Evolutionary conservation across 2,113 vertebrate species (phyloP).

Genomic region (Phoenicopterus ruber): DNA sequence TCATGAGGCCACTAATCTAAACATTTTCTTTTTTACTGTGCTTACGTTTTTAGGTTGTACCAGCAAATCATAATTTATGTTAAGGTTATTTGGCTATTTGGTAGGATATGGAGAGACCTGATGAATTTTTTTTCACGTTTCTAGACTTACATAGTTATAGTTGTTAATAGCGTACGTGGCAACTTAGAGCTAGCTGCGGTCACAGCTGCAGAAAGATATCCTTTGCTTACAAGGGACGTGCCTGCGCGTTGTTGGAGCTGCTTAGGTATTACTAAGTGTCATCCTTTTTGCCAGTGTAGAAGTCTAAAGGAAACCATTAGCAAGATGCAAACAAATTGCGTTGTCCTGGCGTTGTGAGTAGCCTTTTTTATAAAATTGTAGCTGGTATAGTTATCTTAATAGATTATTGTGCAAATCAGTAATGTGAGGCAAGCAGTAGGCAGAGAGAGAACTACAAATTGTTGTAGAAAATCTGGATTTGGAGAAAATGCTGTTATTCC

Average conservation of each 20-base stretch:
- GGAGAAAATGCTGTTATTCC: not conserved
- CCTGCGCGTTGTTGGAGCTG: not conserved
- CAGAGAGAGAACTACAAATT: not conserved
- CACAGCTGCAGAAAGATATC: not conserved
- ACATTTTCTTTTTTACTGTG: not conserved
- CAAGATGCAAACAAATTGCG: not conserved
- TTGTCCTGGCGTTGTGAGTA: not conserved
- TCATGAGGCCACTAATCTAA: not conserved
- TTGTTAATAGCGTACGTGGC: accelerated
- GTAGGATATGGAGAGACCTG: not conserved
- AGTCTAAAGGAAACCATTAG: not conserved
- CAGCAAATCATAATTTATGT: not conserved
- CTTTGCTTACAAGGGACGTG: not conserved
- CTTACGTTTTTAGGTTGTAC: not conserved
- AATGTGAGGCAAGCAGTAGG: not conserved
- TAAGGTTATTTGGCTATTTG: not conserved
- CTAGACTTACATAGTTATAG: not conserved
- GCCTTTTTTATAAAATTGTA: not conserved
- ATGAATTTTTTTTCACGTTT: not conserved
- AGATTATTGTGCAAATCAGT: not conserved
- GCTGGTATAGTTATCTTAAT: not conserved
- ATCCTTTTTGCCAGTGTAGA: not conserved
- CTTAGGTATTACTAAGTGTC: not conserved
- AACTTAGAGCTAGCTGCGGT: not conserved
- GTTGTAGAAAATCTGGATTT: not conserved